Evolutionary conservation across 2,797 vertebrate genomes (phyloP), one percentile per base, ranked within the genome.

Genomic region (Platalea minor): DNA sequence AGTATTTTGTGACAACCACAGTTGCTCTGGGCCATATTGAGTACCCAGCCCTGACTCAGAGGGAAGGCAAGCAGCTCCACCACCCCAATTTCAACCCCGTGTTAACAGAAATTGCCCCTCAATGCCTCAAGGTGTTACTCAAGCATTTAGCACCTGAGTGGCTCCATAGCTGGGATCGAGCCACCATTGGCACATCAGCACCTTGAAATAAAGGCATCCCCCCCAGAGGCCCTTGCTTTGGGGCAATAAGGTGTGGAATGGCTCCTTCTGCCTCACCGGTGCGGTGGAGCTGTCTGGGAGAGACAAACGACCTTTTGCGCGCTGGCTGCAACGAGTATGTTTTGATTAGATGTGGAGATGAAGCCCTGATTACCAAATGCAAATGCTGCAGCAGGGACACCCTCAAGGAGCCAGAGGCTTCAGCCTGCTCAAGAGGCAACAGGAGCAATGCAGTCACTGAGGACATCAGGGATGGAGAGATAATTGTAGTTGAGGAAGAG

Each of bases 151-250:
- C 13, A 13, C 29, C 37, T 5, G 11, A 54, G n/a, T 64, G 41
- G 31, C 31, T 64, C 68, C 0, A 0, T 2, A 21, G 35, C n/a
- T 64, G 10, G 20, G 4, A 56, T 17, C 3, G 1, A 68, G 39
- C 61, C 29, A 54, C 13, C 18, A 51, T 11, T 33, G 28, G 37
- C 33, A 69, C 33, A 51, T 11, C 68, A 86, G 33, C 1, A 1
- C 29, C 64, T 72, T 64, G 16, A 72, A 51, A 50, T 65, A 46
- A 39, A 20, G 89, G 10, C 46, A n/a, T 50, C 8, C 12, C 29
- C 31, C 31, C 5, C 16, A 54, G 9, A 63, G 29, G 8, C 16
- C n/a, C 7, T 48, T 37, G 5, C 7, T 80, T 57, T 26, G 53
- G 45, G 48, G 25, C 37, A 64, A 3, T 26, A 56, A 74, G 48